Evolutionary conservation across 2,797 vertebrate genomes (phyloP).

Genomic region (Staurois parvus): DNA sequence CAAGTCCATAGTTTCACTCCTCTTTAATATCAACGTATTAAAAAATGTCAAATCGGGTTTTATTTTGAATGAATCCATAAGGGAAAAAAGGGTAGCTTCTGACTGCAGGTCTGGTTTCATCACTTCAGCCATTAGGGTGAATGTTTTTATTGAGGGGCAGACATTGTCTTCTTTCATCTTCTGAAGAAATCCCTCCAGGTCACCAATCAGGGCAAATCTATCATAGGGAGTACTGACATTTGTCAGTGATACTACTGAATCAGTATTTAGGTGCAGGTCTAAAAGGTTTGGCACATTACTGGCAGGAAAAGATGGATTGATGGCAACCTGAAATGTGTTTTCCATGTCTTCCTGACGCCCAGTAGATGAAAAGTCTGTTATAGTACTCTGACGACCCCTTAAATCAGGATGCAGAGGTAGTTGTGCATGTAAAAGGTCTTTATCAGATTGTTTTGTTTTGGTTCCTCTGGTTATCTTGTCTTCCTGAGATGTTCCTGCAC

Average conservation of each 20-base stretch:
- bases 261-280: slow-evolving; percentile 64
- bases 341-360: neutral
- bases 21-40: slow-evolving; percentile 85
- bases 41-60: slow-evolving; percentile 88
- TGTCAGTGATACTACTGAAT: slow-evolving; percentile 79
- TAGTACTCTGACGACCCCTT: neutral
- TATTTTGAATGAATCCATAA: slow-evolving; percentile 76
- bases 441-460: slow-evolving; percentile 65
- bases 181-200: slow-evolving; percentile 82
- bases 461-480: neutral
- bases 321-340: neutral
- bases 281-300: slow-evolving; percentile 80
- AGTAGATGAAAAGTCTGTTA: fast-evolving
- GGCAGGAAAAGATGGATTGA: neutral
- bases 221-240: slow-evolving; percentile 72
- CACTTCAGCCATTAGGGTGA: slow-evolving; percentile 87
- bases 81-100: slow-evolving; percentile 76
- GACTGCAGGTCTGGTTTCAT: slow-evolving; percentile 75
- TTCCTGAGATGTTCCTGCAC: neutral
- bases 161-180: slow-evolving; percentile 82
- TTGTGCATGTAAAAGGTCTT: slow-evolving; percentile 82
- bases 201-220: slow-evolving; percentile 85
- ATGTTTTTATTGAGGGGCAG: slow-evolving; percentile 82
- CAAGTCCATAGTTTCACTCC: slow-evolving; percentile 80
- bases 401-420: slow-evolving; percentile 73